These are phyloP conservation scores for Lutjanus argentimaculatus DNA, from an alignment of 2,797 vertebrate genomes.

Conservation along the genomic window DNA sequence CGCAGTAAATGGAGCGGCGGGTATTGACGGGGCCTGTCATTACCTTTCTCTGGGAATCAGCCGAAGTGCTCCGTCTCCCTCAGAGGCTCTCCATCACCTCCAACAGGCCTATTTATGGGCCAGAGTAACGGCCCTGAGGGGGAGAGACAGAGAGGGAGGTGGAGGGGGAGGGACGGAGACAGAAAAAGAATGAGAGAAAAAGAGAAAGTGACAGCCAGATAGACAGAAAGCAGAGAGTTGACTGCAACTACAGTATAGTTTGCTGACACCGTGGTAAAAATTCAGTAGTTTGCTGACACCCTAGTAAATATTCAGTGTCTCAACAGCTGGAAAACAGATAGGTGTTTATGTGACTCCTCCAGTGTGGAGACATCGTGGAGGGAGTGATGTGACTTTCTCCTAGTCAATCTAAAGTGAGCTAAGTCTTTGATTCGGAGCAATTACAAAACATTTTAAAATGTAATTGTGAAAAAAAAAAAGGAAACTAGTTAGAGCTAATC, in stretches of 20 bases:
- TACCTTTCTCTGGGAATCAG: slow-evolving; percentile 83
- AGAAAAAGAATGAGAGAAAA: slow-evolving; percentile 44
- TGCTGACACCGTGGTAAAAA: slow-evolving; percentile 46
- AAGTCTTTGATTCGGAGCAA: background rate
- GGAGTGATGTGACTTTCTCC: slow-evolving; percentile 8
- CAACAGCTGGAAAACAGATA: slow-evolving; percentile 8
- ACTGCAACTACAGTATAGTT: slow-evolving; percentile 30
- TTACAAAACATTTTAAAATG: background rate
- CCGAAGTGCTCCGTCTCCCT: slow-evolving; percentile 73
- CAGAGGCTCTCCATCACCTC: slow-evolving; percentile 76
- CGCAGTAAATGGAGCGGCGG: slow-evolving; percentile 70
- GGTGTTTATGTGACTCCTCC: slow-evolving; percentile 7
- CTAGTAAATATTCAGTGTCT: slow-evolving; percentile 29
- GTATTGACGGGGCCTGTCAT: slow-evolving; percentile 83
- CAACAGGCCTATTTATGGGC: slow-evolving; percentile 76
- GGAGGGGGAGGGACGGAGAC: slow-evolving; percentile 18
- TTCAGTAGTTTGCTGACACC: slow-evolving; percentile 34
- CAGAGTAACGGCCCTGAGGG: slow-evolving; percentile 58
- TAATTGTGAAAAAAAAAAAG: background rate
- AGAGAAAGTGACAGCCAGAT: slow-evolving; percentile 52
- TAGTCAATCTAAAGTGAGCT: background rate
- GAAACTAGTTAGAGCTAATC: background rate
- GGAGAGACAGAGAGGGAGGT: slow-evolving; percentile 15
- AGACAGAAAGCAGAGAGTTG: slow-evolving; percentile 38
- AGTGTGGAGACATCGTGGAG: slow-evolving; percentile 1